These are phyloP conservation scores for Sapayoa aenigma DNA, from an alignment of 2,113 vertebrate genomes.

Conservation along the genomic window DNA sequence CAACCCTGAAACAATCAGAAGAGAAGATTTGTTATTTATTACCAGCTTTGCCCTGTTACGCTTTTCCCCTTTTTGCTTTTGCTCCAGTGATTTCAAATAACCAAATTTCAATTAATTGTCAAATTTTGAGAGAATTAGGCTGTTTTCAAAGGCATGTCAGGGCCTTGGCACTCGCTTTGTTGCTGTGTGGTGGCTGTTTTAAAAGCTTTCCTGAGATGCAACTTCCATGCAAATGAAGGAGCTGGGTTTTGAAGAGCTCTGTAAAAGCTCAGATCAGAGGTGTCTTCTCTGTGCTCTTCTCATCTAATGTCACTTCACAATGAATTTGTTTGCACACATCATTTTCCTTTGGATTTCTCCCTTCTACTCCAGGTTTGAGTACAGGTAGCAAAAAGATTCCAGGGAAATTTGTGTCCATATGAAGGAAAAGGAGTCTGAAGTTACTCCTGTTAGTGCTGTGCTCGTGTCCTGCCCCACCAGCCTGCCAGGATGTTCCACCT, in stretches of 20 bases:
- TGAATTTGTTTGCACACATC: background rate
- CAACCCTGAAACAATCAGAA: background rate
- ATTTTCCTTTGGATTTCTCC: background rate
- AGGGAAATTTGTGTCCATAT: background rate
- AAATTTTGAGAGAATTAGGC: slow-evolving; percentile 33
- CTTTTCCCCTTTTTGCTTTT: background rate
- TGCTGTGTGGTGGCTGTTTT: background rate
- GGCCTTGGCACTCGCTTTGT: slow-evolving; percentile 2
- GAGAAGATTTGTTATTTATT: background rate
- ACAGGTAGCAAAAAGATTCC: background rate
- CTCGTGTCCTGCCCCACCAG: background rate
- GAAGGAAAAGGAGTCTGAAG: background rate
- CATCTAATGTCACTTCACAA: background rate
- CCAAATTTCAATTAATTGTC: slow-evolving; percentile 27
- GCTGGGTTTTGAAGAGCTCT: background rate
- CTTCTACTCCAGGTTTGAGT: background rate
- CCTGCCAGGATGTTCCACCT: rapidly evolving
- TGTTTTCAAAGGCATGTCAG: slow-evolving; percentile 26
- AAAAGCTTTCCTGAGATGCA: background rate
- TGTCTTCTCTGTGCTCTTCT: background rate
- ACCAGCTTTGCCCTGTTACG: background rate
- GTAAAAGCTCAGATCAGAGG: slow-evolving; percentile 19
- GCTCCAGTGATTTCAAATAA: background rate
- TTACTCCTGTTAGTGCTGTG: background rate
- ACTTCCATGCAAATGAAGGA: background rate